Conservation (phyloP, 2,888 invertebrate species). For the Odontothrips loti region DNA sequence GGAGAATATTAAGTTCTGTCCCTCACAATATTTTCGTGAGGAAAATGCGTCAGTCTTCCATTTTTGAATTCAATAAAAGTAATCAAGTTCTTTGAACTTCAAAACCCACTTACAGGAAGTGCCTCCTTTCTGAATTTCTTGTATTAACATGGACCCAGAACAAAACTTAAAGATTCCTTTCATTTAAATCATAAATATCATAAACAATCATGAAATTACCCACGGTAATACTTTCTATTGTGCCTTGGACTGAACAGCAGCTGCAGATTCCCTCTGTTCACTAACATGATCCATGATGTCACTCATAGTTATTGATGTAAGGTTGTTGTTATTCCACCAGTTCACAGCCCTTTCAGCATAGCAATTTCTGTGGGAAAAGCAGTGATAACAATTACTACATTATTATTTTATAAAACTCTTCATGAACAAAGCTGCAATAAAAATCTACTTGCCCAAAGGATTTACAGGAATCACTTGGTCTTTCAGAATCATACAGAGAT, state of each 20-base stretch:
- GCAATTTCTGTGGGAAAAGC: background rate
- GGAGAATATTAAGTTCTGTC: too few species aligned
- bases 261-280: background rate
- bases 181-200: background rate
- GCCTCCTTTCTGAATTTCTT: too few species aligned
- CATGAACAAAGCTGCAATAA: background rate
- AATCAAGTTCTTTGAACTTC: too few species aligned
- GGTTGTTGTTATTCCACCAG: background rate
- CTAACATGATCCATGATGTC: background rate
- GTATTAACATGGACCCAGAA: too few species aligned
- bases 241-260: background rate
- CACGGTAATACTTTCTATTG: background rate
- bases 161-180: too few species aligned
- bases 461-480: slow-evolving; percentile 42
- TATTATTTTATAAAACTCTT: background rate
- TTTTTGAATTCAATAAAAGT: too few species aligned
- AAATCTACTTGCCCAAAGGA: background rate
- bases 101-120: too few species aligned
- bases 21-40: too few species aligned
- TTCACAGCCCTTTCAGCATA: slow-evolving; percentile 13
- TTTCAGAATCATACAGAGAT: slow-evolving; percentile 45
- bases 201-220: background rate
- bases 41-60: too few species aligned
- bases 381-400: background rate
- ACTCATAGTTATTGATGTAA: background rate